Evolutionary conservation across 2,888 invertebrate genomes (phyloP).

Genomic region (Machimus rusticus): DNA sequence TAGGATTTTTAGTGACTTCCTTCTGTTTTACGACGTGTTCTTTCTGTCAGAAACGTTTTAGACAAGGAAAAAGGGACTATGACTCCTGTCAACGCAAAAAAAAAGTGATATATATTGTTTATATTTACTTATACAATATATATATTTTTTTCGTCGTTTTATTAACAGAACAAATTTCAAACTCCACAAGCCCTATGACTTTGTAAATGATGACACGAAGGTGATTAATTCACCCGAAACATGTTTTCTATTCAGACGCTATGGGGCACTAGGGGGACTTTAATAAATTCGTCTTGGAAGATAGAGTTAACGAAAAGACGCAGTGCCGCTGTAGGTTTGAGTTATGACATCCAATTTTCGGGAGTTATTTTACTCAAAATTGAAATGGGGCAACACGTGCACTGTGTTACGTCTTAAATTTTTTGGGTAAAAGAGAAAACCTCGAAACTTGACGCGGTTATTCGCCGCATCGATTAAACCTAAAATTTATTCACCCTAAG

Average conservation of each 20-base stretch:
- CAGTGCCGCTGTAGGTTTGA: neutral
- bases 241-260: neutral
- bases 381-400: neutral
- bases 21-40: neutral
- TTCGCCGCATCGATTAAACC: neutral
- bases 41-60: neutral
- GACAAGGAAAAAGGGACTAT: neutral
- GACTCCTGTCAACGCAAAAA: neutral
- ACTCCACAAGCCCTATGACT: neutral
- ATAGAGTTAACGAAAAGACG: neutral
- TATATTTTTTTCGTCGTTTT: neutral
- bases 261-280: neutral
- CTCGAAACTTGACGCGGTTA: neutral
- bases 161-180: neutral
- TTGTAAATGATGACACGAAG: neutral
- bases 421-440: neutral
- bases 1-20: neutral
- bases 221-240: neutral
- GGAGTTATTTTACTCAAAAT: neutral
- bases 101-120: neutral
- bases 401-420: neutral
- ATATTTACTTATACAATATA: no score
- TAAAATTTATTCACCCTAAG: neutral
- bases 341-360: neutral
- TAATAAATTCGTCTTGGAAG: neutral